phyloP scores from a whole-genome alignment of 1,140 invertebrate genomes.

The Drosophila parabipectinata region DNA sequence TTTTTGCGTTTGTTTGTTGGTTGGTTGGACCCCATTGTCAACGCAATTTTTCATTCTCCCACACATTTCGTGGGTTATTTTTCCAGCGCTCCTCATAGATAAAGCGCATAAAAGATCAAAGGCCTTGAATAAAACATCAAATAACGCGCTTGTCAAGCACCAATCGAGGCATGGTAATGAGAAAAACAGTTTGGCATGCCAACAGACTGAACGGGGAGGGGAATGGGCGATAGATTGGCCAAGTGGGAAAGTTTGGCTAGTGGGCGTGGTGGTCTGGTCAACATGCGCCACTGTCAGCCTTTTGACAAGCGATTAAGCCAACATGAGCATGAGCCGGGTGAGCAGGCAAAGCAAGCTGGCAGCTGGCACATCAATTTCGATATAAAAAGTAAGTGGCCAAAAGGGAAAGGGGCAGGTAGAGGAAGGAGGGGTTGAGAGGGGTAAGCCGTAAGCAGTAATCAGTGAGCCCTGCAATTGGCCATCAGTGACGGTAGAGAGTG shows the following conservation, averaged over 20 bases:
- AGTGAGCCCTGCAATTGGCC: background rate
- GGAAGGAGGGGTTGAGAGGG: too few species aligned
- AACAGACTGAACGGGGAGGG: slow-evolving; percentile 3
- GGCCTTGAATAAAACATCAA: slow-evolving; percentile 78
- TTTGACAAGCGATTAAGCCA: slow-evolving; percentile 75
- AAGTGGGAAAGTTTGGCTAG: slow-evolving; percentile 1
- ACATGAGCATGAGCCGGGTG: slow-evolving; percentile 14
- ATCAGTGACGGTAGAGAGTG: slow-evolving; percentile 10
- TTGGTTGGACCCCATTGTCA: slow-evolving; percentile 45
- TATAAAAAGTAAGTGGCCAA: slow-evolving; percentile 13
- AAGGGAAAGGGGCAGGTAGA: background rate
- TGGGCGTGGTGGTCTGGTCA: slow-evolving; percentile 10
- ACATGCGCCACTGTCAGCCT: slow-evolving; percentile 53
- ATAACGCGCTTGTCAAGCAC: slow-evolving; percentile 69
- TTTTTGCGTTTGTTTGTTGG: background rate
- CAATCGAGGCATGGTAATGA: slow-evolving; percentile 79
- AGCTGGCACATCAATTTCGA: slow-evolving; percentile 30
- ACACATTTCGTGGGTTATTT: slow-evolving; percentile 13
- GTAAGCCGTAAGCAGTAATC: background rate
- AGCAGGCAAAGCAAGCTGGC: slow-evolving; percentile 6
- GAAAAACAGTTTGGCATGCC: slow-evolving; percentile 68
- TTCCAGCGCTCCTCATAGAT: slow-evolving; percentile 60
- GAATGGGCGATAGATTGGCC: background rate
- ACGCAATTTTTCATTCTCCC: slow-evolving; percentile 36
- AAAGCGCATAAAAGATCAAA: slow-evolving; percentile 81